These are phyloP conservation scores for Trichogramma pretiosum DNA, from an alignment of 1,140 invertebrate species.

Conservation along the genomic window DNA sequence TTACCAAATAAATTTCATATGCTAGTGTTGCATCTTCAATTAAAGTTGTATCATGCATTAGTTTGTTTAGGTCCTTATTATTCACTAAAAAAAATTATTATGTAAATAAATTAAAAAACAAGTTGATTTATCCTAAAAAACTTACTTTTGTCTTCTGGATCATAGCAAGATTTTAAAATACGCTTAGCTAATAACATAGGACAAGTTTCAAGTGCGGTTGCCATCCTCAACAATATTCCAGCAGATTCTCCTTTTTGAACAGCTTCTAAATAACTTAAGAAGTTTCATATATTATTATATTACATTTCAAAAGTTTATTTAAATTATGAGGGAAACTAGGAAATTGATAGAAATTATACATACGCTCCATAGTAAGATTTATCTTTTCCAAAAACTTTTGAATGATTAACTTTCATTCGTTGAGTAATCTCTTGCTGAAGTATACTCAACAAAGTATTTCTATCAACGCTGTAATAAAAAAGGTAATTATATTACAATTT, in stretches of 20 bases:
- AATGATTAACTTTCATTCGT: constrained; percentile 40
- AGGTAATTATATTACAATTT: too few relatives aligned
- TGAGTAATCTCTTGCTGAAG: constrained; percentile 39
- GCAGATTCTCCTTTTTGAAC: constrained; percentile 31
- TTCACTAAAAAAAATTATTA: constrained; percentile 15
- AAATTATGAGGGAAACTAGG: too few relatives aligned
- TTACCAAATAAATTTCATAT: constrained; percentile 69
- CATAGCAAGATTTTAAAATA: constrained; percentile 52
- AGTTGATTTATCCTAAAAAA: constrained; percentile 2
- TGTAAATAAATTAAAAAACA: constrained; percentile 5
- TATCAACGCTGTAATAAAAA: too few relatives aligned
- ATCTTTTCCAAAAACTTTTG: constrained; percentile 20
- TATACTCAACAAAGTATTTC: constrained; percentile 50
- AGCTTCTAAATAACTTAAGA: constrained; percentile 27
- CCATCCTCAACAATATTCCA: constrained; percentile 52
- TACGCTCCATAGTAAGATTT: constrained; percentile 28
- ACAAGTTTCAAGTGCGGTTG: constrained; percentile 47
- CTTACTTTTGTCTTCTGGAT: constrained; percentile 23
- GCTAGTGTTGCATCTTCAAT: constrained; percentile 65
- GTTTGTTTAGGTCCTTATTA: constrained; percentile 44
- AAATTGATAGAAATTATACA: constrained; percentile 3
- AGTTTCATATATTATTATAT: not conserved
- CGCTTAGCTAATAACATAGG: constrained; percentile 58
- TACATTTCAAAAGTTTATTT: too few relatives aligned
- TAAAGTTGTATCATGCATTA: constrained; percentile 61